Percentiles rank a stretch among this genome's conserved stretches.
Evolutionary conservation across 2,797 vertebrate genomes (phyloP).

Genomic region (Myotis vivesi): DNA sequence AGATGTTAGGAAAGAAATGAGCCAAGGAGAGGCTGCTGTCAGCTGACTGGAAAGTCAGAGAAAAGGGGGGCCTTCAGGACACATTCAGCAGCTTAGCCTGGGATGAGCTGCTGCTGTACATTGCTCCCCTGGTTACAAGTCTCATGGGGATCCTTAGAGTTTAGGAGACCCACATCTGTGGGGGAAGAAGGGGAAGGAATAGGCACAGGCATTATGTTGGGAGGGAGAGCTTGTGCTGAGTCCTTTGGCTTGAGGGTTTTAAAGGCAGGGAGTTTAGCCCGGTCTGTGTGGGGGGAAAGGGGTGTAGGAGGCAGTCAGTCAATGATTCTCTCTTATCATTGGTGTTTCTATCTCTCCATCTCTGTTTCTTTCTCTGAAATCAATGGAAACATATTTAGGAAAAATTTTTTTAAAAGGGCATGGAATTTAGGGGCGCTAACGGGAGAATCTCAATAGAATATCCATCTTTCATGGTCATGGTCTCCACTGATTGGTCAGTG

Average conservation of each 20-base stretch:
- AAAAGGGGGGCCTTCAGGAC: background rate
- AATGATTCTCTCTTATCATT: too few relatives aligned
- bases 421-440: background rate
- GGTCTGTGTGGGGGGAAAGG: too few relatives aligned
- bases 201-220: background rate
- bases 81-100: background rate
- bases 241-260: background rate
- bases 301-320: too few relatives aligned
- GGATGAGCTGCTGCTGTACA: background rate
- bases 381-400: too few relatives aligned
- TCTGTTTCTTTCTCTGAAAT: too few relatives aligned
- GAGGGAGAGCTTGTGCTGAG: background rate
- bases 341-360: too few relatives aligned
- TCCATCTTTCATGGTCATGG: background rate
- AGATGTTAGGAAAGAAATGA: too few relatives aligned
- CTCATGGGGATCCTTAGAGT: background rate
- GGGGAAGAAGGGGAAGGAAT: background rate
- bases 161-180: background rate
- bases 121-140: background rate
- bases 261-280: background rate
- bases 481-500: background rate
- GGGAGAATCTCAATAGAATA: background rate
- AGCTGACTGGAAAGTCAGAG: too few relatives aligned
- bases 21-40: too few relatives aligned
- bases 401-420: too few relatives aligned